A percentile compares a stretch with the other conserved stretches of the same genome.
phyloP scores from a whole-genome alignment of 2,797 vertebrate genomes.

The Ambastaia sidthimunki region DNA sequence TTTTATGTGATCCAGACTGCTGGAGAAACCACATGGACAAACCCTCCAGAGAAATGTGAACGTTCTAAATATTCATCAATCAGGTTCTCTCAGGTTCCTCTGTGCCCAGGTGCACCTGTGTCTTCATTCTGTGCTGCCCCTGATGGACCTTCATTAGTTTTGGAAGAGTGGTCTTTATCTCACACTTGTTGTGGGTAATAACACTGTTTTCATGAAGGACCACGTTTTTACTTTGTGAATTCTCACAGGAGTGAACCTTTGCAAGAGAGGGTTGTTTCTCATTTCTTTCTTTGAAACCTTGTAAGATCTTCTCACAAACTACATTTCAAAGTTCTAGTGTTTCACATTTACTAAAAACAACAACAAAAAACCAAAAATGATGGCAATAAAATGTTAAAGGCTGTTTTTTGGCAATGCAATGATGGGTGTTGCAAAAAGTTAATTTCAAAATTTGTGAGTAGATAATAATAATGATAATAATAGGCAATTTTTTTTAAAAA shows the following conservation, averaged over 20 bases:
- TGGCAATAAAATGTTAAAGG: neutral
- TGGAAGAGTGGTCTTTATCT: constrained; percentile 26
- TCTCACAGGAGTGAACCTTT: neutral
- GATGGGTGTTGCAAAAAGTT: too few relatives aligned
- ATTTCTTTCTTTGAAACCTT: constrained; percentile 18
- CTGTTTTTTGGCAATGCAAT: neutral
- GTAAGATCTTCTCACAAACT: neutral
- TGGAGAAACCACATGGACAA: neutral
- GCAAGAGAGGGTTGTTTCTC: constrained; percentile 23
- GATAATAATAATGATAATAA: too few relatives aligned
- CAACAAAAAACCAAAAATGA: neutral
- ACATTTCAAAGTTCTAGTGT: neutral
- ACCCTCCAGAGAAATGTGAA: constrained; percentile 34
- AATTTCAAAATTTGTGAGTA: too few relatives aligned
- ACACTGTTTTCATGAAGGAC: neutral
- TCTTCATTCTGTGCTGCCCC: neutral
- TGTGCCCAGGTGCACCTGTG: neutral
- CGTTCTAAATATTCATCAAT: constrained; percentile 4
- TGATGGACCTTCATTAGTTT: constrained; percentile 14
- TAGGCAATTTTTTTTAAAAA: too few relatives aligned
- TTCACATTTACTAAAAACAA: neutral
- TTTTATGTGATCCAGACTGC: too few relatives aligned
- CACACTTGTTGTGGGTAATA: neutral
- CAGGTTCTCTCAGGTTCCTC: neutral
- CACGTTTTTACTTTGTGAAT: neutral